A percentile compares a stretch with the other conserved stretches of the same genome.
phyloP scores from a whole-genome alignment of 2,888 invertebrate species.

The Oscheius myriophilus region DNA sequence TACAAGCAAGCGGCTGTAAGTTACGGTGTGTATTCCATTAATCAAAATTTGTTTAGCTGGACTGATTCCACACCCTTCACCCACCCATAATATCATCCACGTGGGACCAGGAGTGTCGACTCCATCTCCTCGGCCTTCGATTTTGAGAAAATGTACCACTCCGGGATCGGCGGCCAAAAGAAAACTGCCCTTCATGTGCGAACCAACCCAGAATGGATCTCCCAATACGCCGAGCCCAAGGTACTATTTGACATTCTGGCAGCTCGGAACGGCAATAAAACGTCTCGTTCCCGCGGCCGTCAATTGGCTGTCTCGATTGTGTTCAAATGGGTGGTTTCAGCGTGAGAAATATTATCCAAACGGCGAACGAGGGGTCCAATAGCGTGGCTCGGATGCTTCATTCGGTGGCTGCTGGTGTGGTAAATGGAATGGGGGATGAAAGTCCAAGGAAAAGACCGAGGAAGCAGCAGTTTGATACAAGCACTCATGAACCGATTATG shows the following conservation, averaged over 20 bases:
- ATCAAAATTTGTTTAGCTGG: not conserved
- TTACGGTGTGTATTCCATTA: not conserved
- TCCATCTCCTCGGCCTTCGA: constrained; percentile 27
- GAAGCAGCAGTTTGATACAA: constrained; percentile 24
- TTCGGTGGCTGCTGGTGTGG: not conserved
- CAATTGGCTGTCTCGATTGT: not conserved
- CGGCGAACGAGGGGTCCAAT: constrained; percentile 12
- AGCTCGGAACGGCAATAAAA: no score
- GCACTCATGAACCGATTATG: constrained; percentile 19
- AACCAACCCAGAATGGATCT: no score
- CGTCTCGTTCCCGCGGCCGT: no score
- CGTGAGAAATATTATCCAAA: constrained; percentile 27
- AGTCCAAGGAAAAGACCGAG: constrained; percentile 19
- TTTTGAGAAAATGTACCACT: constrained; percentile 16
- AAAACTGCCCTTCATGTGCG: constrained; percentile 11
- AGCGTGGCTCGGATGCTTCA: constrained; percentile 17
- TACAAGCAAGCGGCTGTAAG: not conserved
- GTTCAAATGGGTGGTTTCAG: constrained; percentile 11
- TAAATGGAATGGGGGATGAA: constrained; percentile 16
- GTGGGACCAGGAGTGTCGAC: constrained; percentile 3
- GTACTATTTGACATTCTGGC: no score
- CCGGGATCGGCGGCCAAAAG: constrained; percentile 26
- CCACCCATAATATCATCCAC: not conserved
- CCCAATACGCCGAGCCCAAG: no score
- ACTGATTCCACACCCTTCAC: constrained; percentile 8